Base-by-base conservation (phyloP, 2,888 invertebrate species). In the Lasioglossum vierecki region DNA sequence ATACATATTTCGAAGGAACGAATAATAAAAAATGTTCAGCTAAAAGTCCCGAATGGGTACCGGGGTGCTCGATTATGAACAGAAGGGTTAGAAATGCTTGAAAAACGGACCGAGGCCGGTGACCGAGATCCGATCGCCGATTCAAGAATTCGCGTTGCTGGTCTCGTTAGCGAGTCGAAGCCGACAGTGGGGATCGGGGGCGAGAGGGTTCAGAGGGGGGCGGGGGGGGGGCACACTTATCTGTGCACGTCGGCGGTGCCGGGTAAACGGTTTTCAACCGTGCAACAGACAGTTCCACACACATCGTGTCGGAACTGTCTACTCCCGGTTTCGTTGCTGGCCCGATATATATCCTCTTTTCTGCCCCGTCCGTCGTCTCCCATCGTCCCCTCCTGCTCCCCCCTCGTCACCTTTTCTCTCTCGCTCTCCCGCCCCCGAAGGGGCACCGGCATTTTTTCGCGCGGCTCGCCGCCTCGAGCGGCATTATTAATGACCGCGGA, bases 401-500 rank as follows among this genome's bases (percentile, higher is more conserved):
- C 15, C 15, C n/a, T 68, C 70, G 41, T 30, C 79, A 49, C 71
- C 68, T 73, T 5, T 66, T 66, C 60, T 60, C 68, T 35, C 73
- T 76, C 73, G 6, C 44, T 35, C 66, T 5, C 46, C 35, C 46
- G 15, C n/a, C 44, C 60, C 66, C 63, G n/a, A n/a, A 26, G 44
- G 80, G 82, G 79, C 76, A 72, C 75, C 74, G 73, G 49, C 66
- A 79, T 76, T 82, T 83, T 80, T 87, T 70, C 57, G 22, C 80
- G 68, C 82, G 74, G 68, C 81, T 82, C 78, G 79, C 88, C 84
- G 87, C 84, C 49, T 82, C 87, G 83, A 70, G 83, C 75, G 15
- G 88, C 85, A 80, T 90, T 90, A 90, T 90, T 90, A 90, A 90
- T 90, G 90, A 90, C 85, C 89, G 83, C 90, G 89, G 90, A 90